Evolutionary conservation across 2,113 vertebrate genomes (phyloP).

Genomic region (Zeus faber): DNA sequence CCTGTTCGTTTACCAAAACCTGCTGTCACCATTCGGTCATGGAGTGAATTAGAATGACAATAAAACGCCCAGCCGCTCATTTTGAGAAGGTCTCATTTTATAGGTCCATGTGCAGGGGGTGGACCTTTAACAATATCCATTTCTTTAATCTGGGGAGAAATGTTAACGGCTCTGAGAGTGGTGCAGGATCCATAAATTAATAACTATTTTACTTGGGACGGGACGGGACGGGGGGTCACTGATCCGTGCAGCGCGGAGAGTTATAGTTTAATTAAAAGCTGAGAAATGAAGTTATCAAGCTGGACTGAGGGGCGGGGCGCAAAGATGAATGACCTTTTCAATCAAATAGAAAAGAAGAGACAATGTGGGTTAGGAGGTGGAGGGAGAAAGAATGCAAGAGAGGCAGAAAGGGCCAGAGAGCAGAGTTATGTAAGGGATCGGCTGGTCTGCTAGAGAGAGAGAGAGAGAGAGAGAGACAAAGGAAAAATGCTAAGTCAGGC

Average conservation of each 20-base stretch:
- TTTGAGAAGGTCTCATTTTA: not conserved
- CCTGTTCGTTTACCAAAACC: too few species aligned
- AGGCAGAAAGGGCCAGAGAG: constrained; percentile 1
- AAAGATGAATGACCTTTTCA: too few species aligned
- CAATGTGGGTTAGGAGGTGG: not conserved
- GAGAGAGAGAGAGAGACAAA: not conserved
- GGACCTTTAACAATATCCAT: constrained; percentile 54
- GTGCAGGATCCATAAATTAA: constrained; percentile 40
- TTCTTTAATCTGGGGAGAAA: constrained; percentile 6
- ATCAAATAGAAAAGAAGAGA: not conserved
- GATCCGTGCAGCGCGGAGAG: constrained; percentile 49
- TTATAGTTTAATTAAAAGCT: constrained; percentile 52
- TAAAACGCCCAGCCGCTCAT: not conserved
- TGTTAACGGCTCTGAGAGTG: constrained; percentile 3
- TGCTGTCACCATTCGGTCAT: too few species aligned
- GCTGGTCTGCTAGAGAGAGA: not conserved
- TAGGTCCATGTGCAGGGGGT: constrained; percentile 13
- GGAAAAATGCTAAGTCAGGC: not conserved
- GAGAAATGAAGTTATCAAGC: not conserved
- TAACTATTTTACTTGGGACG: constrained; percentile 14
- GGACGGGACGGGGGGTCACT: constrained; percentile 25
- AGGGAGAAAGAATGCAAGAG: not conserved
- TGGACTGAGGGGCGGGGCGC: constrained; percentile 1
- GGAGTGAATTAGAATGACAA: too few species aligned
- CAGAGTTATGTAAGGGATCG: not conserved